Percentiles rank a stretch among this genome's conserved stretches.
phyloP scores from a whole-genome alignment of 2,797 vertebrate species.

The Thunnus albacares region DNA sequence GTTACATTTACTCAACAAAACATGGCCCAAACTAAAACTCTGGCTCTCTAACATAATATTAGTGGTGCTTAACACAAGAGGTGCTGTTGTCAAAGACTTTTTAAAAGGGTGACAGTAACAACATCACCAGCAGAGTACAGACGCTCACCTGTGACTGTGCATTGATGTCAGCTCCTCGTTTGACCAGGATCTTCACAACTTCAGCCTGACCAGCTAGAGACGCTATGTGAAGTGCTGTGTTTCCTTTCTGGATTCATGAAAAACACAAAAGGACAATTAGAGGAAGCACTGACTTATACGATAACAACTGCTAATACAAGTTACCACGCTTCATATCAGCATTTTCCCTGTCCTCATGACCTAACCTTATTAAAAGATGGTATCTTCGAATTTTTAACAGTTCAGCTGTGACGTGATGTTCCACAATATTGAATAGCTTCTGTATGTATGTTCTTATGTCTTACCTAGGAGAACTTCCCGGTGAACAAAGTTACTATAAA shows the following conservation, averaged over 20 bases:
- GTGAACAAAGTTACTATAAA: too few species aligned
- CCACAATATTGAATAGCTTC: neutral
- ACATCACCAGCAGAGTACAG: neutral
- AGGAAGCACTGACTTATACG: neutral
- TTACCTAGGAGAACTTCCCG: too few species aligned
- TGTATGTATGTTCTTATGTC: too few species aligned
- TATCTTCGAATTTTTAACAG: neutral
- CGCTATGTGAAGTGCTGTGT: constrained; percentile 97
- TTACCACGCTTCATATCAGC: neutral
- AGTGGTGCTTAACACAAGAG: neutral
- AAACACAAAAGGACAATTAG: neutral
- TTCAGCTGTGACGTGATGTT: neutral
- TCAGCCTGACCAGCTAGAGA: constrained; percentile 96
- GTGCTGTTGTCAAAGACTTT: neutral
- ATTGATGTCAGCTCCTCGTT: constrained; percentile 96
- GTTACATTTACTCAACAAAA: constrained; percentile 1
- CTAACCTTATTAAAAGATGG: neutral
- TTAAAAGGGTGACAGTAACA: neutral
- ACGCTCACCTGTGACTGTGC: constrained; percentile 94
- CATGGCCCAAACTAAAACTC: neutral
- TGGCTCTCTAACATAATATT: neutral
- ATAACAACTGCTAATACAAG: neutral
- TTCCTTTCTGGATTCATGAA: constrained; percentile 91
- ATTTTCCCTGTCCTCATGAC: neutral
- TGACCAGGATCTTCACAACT: constrained; percentile 94